Evolutionary conservation across 1,140 invertebrate species (phyloP).

Genomic region (Saxidomus purpurata): DNA sequence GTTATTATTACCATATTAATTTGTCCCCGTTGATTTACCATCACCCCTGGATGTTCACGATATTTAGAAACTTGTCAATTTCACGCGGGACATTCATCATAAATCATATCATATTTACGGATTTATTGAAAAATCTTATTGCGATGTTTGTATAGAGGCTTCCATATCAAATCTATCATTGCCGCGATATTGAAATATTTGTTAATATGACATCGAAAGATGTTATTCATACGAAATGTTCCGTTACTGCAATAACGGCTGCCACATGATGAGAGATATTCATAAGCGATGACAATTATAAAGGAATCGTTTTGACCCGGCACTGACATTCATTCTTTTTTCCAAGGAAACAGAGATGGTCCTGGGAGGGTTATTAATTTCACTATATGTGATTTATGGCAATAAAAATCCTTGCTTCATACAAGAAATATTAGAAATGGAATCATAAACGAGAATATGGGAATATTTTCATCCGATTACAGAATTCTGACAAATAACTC

Average conservation of each 20-base stretch:
- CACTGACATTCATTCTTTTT: conserved; percentile 45
- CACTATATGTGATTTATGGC: conserved; percentile 50
- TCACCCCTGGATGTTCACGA: conserved; percentile 16
- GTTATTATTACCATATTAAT: conserved; percentile 67
- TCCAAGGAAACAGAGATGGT: background rate
- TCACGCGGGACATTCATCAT: conserved; percentile 54
- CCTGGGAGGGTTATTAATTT: conserved; percentile 47
- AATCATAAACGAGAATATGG: conserved; percentile 30
- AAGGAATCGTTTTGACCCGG: conserved; percentile 18
- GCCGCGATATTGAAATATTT: conserved; percentile 39
- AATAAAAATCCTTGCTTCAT: conserved; percentile 40
- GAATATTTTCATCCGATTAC: conserved; percentile 28
- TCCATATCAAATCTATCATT: conserved; percentile 35
- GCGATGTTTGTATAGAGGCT: conserved; percentile 48
- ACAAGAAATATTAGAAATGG: conserved; percentile 1
- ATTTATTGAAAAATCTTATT: conserved; percentile 59
- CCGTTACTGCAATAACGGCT: conserved; percentile 15
- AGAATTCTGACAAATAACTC: conserved; percentile 26
- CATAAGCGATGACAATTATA: conserved; percentile 57
- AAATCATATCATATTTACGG: conserved; percentile 68
- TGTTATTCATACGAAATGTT: conserved; percentile 13
- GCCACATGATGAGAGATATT: conserved; percentile 41
- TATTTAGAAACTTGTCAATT: conserved; percentile 47
- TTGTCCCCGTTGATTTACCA: conserved; percentile 55
- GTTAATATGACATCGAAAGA: conserved; percentile 40